Evolutionary conservation across 2,888 invertebrate species (phyloP).

Genomic region (Himalopsyche japonica): DNA sequence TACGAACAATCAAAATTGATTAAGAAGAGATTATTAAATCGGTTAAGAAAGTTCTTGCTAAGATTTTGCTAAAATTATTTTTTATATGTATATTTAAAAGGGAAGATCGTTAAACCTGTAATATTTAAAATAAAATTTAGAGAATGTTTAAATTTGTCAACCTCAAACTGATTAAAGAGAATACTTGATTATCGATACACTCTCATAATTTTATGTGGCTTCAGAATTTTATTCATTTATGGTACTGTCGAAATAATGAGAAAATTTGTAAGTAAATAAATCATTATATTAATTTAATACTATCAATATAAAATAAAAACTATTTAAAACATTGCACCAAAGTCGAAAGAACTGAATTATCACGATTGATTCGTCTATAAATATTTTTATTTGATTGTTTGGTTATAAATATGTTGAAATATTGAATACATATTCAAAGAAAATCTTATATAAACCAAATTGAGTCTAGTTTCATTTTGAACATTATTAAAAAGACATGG

Average conservation of each 20-base stretch:
- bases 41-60: no score
- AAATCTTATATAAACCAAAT: not conserved
- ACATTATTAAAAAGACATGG: not conserved
- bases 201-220: no score
- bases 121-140: no score
- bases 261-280: not conserved
- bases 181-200: no score
- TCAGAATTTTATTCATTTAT: no score
- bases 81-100: no score
- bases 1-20: no score
- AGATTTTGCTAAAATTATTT: no score
- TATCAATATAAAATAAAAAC: slow-evolving; percentile 5
- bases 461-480: not conserved
- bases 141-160: no score
- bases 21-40: no score
- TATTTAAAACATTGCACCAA: slow-evolving; percentile 28
- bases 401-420: not conserved
- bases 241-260: not conserved
- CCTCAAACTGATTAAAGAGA: no score
- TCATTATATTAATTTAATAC: not conserved
- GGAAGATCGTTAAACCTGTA: no score
- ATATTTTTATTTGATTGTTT: not conserved
- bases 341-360: not conserved
- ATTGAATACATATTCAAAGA: not conserved
- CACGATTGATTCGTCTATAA: not conserved